Evolutionary conservation across 2,113 vertebrate species (phyloP).

Genomic region (Baryphthengus martii): DNA sequence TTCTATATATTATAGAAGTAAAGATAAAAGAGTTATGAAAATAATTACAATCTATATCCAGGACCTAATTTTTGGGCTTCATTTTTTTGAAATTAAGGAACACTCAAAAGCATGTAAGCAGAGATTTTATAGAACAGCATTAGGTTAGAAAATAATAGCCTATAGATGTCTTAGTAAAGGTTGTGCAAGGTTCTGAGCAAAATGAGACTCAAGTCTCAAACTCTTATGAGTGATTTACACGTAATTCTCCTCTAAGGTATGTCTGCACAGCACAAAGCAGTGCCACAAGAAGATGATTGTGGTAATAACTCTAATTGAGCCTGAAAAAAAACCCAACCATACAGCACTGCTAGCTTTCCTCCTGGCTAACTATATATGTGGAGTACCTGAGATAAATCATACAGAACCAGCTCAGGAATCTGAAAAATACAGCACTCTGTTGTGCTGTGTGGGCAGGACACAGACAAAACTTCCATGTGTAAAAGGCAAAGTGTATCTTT

Average conservation of each 20-base stretch:
- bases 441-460: neutral
- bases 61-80: neutral
- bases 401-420: neutral
- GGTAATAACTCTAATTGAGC: neutral
- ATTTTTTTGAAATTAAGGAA: neutral
- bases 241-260: neutral
- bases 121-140: neutral
- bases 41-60: neutral
- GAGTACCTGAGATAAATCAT: neutral
- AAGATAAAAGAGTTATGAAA: neutral
- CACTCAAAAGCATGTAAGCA: neutral
- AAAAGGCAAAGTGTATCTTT: neutral
- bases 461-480: accelerated
- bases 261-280: neutral
- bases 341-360: neutral
- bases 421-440: neutral
- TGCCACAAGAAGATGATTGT: neutral
- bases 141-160: neutral
- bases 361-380: neutral
- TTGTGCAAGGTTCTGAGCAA: neutral
- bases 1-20: neutral
- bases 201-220: neutral
- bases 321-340: neutral
- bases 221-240: neutral
- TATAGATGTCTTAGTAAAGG: neutral